Evolutionary conservation across 2,113 vertebrate genomes (phyloP), one percentile per base, ranked within the genome.

Genomic region (Terrapene triunguis): DNA sequence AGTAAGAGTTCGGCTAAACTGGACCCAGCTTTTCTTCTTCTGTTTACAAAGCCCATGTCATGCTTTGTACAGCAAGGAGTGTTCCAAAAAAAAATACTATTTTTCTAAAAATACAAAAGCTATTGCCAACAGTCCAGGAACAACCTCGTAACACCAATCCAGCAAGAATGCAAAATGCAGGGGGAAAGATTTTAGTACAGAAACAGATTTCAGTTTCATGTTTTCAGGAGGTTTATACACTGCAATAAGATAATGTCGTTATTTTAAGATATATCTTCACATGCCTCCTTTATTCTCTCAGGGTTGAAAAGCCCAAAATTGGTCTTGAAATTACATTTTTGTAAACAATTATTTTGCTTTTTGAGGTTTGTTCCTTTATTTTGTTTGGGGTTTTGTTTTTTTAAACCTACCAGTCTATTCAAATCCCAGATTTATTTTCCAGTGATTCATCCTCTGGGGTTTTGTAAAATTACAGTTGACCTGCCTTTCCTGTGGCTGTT

Each of bases 251-350:
- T 95, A 62, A 95, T 96, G 53, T 54, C 8, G 21, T 24, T 54
- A 54, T 54, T 54, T 54, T 54, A 54, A 54, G 3, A 54, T 54
- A 54, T 54, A 54, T 54, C 54, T 54, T 54, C 16, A 94, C 95
- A 93, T 96, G 89, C 55, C 72, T 2, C 96, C 96, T 96, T 93
- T 44, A 90, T 72, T 93, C 89, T 57, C 96, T 92, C 94, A 90
- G 96, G 97, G 97, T 88, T 96, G 90, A 89, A 94, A 96, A 88
- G 13, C 27, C 48, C 87, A 92, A 78, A 35, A 0, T 17, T 32
- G 25, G 22, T 25, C 85, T 96, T 93, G 93, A 97, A 97, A 95
- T 95, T 62, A 92, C 92, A 84, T 89, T 96, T 95, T 48, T 94
- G 86, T 76, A 35, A 50, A 53, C 86, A 50, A 82, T 62, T 55